Percentiles rank a stretch among this genome's conserved stretches.
These are phyloP conservation scores for Chloroclystis v-ata DNA, from an alignment of 2,888 invertebrate genomes.

Conservation along the genomic window DNA sequence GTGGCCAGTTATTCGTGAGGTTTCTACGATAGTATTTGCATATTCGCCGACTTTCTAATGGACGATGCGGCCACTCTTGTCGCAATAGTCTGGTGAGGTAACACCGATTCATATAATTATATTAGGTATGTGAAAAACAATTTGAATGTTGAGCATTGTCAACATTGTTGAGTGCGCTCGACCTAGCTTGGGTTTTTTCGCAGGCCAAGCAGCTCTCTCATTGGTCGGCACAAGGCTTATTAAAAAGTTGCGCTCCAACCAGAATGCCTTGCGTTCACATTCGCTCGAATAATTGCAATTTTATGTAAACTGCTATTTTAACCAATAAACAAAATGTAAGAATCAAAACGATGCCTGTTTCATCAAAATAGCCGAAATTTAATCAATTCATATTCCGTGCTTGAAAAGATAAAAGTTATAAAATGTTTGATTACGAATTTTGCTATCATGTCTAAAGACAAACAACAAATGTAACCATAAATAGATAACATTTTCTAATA, in stretches of 20 bases:
- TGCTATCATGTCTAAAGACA: slow-evolving; percentile 51
- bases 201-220: slow-evolving; percentile 40
- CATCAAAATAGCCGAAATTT: slow-evolving; percentile 62
- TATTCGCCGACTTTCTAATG: slow-evolving; percentile 78
- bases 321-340: slow-evolving; percentile 31
- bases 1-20: slow-evolving; percentile 78
- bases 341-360: slow-evolving; percentile 33
- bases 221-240: slow-evolving; percentile 45
- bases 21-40: slow-evolving; percentile 79
- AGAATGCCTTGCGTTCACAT: slow-evolving; percentile 55
- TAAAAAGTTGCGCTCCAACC: slow-evolving; percentile 55
- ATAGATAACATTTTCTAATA: slow-evolving; percentile 22
- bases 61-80: slow-evolving; percentile 74
- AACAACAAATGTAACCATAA: slow-evolving; percentile 23
- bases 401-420: slow-evolving; percentile 52
- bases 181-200: slow-evolving; percentile 52
- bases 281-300: slow-evolving; percentile 47
- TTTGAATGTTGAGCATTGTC: slow-evolving; percentile 60
- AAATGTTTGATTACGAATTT: slow-evolving; percentile 43
- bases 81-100: slow-evolving; percentile 76
- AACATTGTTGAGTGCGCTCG: slow-evolving; percentile 46
- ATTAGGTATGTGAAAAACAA: slow-evolving; percentile 53
- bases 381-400: slow-evolving; percentile 44
- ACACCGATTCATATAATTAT: slow-evolving; percentile 74
- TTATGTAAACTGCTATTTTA: slow-evolving; percentile 44